phyloP scores from a whole-genome alignment of 2,797 vertebrate species.

The Oreochromis grahami region DNA sequence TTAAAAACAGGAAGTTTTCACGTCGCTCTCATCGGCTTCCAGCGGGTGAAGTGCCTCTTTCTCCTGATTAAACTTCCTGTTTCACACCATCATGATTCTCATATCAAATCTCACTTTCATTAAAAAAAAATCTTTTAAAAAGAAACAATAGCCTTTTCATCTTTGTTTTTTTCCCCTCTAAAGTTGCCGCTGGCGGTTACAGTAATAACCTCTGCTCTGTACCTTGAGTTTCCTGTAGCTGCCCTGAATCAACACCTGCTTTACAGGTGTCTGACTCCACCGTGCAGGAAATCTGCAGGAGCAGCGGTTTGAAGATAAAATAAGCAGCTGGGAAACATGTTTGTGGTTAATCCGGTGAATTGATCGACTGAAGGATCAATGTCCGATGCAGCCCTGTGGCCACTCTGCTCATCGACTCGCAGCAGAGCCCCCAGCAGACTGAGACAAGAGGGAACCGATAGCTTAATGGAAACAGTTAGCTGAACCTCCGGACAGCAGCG shows the following conservation, averaged over 20 bases:
- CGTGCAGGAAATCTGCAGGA: not conserved
- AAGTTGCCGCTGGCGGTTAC: not conserved
- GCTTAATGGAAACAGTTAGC: not conserved
- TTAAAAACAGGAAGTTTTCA: not conserved
- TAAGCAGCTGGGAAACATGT: not conserved
- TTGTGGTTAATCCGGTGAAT: not conserved
- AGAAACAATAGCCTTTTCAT: not conserved
- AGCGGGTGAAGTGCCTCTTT: not conserved
- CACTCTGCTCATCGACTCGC: not conserved
- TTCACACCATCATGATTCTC: not conserved
- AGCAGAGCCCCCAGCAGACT: not conserved
- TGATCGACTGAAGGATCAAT: not conserved
- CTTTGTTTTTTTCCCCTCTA: not conserved
- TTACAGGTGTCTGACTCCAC: not conserved
- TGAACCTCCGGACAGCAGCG: not conserved
- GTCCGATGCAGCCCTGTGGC: not conserved
- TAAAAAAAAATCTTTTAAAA: fast-evolving
- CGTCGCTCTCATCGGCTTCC: not conserved
- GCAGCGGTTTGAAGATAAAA: not conserved
- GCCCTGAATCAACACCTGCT: not conserved
- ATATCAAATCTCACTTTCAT: not conserved
- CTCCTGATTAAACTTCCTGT: not conserved
- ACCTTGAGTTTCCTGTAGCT: not conserved
- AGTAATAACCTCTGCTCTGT: not conserved
- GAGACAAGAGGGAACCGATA: not conserved